Evolutionary conservation across 2,888 invertebrate species (phyloP), one percentile per base, ranked within the genome.

Genomic region (Andrena dorsata): DNA sequence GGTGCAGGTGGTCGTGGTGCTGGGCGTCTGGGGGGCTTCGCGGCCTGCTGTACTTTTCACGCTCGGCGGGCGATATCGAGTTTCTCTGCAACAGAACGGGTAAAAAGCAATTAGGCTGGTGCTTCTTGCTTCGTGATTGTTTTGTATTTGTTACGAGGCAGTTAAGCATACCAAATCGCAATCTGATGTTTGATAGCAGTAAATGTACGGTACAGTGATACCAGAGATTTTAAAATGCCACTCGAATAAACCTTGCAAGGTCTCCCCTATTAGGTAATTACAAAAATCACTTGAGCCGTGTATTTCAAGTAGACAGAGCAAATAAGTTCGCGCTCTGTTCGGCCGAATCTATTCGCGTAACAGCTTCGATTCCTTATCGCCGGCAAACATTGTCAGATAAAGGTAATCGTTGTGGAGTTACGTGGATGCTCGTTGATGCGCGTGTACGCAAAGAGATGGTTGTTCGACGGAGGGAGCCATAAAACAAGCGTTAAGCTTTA

Each of bases 31-130:
- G 96, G 20, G 97, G 97, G 94, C 97, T 97, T 93, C 97, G 95
- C 90, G 97, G 96, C 94, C 97, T 95, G 80, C 90, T 93, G 93
- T 97, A 97, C 93, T 97, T 97, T 94, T 97, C 97, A 63, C 94
- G 92, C 71, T 94, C 94, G 73, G 96, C 97, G 10, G 98, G 98
- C 79, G 97, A 97, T 95, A 97, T 97, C 90, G 97, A 97, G 95
- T 96, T 97, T 94, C 97, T 96, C 97, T 97, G 96, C 60, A 94
- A 95, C 88, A 90, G 85, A 73, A 65, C 66, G 23, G 65, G 51
- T 0, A 6, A 13, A 30, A 1, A 0, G 26, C 26, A 8, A 16
- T 69, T 41, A 69, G 26, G n/a, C n/a, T 5, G 3, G n/a, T 8
- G 5, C 8, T 20, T 26, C 26, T 5, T 23, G 13, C 1, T 3